Base-by-base conservation (phyloP, 2,797 vertebrate species). In the Choloepus didactylus region DNA sequence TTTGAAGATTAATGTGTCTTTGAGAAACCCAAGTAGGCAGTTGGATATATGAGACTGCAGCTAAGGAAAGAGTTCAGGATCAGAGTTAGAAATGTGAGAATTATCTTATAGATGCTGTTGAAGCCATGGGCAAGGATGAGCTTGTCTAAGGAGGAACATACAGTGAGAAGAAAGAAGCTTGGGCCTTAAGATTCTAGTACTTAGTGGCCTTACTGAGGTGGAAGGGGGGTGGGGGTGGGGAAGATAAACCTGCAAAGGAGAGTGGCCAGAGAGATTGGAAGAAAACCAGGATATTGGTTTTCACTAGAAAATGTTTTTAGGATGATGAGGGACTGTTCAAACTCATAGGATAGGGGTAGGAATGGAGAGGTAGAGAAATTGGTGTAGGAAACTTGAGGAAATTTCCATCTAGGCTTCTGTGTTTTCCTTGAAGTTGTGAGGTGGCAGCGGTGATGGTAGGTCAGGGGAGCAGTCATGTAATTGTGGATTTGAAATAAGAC, bases 91-190 rank as follows among this genome's bases (percentile, higher is more conserved):
- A 87, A 89, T 87, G 87, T 86, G 62, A 46, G 67, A 93, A 66
- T 87, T 87, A 76, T 0, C 84, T 44, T 16, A 44, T 85, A 81
- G 31, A 46, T 93, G 29, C 67, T 56, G 3, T 60, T 90, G 56
- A 88, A 93, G 44, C 6, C 35, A 16, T 67, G 44, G 8, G 1
- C 67, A 23, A 73, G 59, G 18, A 44, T 80, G 29, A 35, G 21
- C 84, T 91, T 96, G 70, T 72, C 31, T 59, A 38, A 77, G 59
- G 41, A 87, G 72, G 76, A 95, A 93, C 54, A 51, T 21, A 82
- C 19, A 80, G 18, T 54, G 46, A 69, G 56, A 60, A 87, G 80
- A 86, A 91, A 75, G 75, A 67, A 62, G 31, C 19, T 89, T 83
- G 60, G 38, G 16, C 31, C 18, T 96, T 81, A 75, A 91, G 25